Conservation (phyloP, 2,797 vertebrate species). For the Mycteria americana region DNA sequence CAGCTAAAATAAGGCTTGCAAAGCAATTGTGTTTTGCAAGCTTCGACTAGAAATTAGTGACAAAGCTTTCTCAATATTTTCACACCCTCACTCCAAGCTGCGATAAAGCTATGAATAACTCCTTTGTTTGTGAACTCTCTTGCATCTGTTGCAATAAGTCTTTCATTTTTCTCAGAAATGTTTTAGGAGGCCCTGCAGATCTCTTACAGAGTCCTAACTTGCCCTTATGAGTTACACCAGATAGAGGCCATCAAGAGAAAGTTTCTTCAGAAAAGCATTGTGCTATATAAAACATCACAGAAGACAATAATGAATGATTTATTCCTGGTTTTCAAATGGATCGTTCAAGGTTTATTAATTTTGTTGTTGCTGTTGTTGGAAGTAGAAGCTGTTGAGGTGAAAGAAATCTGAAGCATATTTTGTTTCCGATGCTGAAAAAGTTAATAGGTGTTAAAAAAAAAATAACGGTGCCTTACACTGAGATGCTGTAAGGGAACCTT, state of each 20-base stretch:
- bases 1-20: background rate
- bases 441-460: background rate
- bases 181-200: background rate
- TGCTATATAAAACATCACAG: background rate
- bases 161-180: background rate
- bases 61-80: slow-evolving; percentile 33
- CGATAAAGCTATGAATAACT: slow-evolving; percentile 3
- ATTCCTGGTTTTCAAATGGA: background rate
- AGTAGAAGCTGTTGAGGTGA: background rate
- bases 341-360: background rate
- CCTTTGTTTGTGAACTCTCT: slow-evolving; percentile 1
- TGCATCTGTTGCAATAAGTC: background rate
- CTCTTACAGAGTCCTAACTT: background rate
- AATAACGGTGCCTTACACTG: background rate
- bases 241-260: background rate
- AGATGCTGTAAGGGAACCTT: background rate
- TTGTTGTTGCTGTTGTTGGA: background rate
- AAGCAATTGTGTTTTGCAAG: slow-evolving; percentile 2
- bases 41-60: slow-evolving; percentile 25
- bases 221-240: background rate
- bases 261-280: background rate
- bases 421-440: background rate
- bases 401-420: background rate
- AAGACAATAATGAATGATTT: background rate
- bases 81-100: background rate